phyloP scores from a whole-genome alignment of 1,140 invertebrate genomes.

The Ephestia elutella region DNA sequence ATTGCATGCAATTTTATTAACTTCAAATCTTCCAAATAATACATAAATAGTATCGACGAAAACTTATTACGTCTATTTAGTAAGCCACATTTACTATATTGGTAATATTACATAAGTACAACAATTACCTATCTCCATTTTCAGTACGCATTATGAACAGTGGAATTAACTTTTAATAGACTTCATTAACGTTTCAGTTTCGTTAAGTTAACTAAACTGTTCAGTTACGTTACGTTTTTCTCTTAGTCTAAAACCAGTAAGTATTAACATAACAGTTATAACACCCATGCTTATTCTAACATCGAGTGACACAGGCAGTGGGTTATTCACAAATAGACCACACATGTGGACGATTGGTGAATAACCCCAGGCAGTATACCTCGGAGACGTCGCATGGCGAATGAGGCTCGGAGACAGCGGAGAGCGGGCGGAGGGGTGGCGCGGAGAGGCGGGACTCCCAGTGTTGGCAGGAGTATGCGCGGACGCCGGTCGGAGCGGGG shows the following conservation, averaged over 20 bases:
- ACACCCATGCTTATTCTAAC: constrained; percentile 18
- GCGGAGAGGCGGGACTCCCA: constrained; percentile 65
- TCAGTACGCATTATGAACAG: too few relatives aligned
- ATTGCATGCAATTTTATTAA: neutral
- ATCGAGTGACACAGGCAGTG: constrained; percentile 34
- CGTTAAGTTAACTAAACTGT: neutral
- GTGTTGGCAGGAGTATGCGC: constrained; percentile 71
- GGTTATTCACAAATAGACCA: too few relatives aligned
- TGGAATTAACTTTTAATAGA: too few relatives aligned
- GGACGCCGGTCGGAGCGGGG: constrained; percentile 62
- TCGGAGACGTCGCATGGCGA: constrained; percentile 63
- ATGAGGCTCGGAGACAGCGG: constrained; percentile 42
- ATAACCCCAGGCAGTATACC: constrained; percentile 54
- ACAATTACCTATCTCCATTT: too few relatives aligned
- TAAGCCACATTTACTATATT: too few relatives aligned
- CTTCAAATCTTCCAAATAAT: too few relatives aligned
- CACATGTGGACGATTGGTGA: too few relatives aligned
- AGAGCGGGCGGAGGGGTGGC: constrained; percentile 43
- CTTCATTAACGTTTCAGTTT: too few relatives aligned
- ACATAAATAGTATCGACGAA: too few relatives aligned
- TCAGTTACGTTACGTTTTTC: too few relatives aligned
- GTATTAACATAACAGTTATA: neutral
- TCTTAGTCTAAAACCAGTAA: neutral
- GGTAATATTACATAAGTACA: too few relatives aligned
- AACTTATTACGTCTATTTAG: too few relatives aligned